A percentile compares a stretch with the other conserved stretches of the same genome.
Evolutionary conservation across 2,113 vertebrate species (phyloP).

Genomic region (Ceyx melanurus): DNA sequence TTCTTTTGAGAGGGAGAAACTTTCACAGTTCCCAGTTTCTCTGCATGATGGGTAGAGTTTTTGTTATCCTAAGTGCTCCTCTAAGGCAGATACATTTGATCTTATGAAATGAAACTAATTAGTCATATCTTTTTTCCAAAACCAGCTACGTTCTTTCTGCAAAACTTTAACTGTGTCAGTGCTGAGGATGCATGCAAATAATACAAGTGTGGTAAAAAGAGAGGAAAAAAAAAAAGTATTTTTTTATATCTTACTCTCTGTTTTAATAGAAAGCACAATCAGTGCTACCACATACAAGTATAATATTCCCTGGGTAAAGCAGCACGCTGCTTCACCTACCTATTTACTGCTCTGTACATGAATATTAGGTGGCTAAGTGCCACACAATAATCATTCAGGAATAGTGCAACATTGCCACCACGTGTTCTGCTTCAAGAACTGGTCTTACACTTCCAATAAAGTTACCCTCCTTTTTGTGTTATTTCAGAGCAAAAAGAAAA

Average conservation of each 20-base stretch:
- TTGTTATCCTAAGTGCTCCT: slow-evolving; percentile 42
- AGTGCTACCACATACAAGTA: slow-evolving; percentile 38
- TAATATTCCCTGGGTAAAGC: slow-evolving; percentile 64
- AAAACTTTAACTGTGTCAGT: background rate
- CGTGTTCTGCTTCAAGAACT: background rate
- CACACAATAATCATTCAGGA: background rate
- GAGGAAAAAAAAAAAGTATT: slow-evolving; percentile 13
- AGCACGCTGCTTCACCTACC: slow-evolving; percentile 33
- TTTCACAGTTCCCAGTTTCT: background rate
- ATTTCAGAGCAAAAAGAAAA: background rate
- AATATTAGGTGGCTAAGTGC: background rate
- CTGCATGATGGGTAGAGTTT: background rate
- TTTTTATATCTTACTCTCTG: slow-evolving; percentile 32
- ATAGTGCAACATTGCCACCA: slow-evolving; percentile 70
- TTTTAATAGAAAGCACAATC: slow-evolving; percentile 67
- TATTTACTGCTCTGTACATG: slow-evolving; percentile 52
- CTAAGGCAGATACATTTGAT: slow-evolving; percentile 37
- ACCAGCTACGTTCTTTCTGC: background rate
- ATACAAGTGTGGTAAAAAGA: background rate
- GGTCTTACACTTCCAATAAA: background rate
- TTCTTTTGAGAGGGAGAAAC: background rate
- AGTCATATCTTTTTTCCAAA: background rate
- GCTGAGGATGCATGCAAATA: slow-evolving; percentile 27
- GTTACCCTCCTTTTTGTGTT: background rate
- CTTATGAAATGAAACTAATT: slow-evolving; percentile 53